Evolutionary conservation across 2,797 vertebrate genomes (phyloP).

Genomic region (Ammospiza maritima): DNA sequence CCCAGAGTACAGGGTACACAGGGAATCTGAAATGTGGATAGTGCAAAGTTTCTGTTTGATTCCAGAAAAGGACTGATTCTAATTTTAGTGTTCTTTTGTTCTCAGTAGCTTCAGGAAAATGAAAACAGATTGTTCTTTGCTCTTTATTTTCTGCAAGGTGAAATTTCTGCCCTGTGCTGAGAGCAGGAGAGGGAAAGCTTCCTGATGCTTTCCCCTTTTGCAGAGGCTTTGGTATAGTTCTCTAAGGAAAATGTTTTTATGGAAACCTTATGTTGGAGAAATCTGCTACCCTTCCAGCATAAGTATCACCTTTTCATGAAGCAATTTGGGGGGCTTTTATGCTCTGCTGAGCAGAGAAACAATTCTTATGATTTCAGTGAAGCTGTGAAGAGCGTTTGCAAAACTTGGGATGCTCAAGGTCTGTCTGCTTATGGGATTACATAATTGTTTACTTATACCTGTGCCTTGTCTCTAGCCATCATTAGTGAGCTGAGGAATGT

Average conservation of each 20-base stretch:
- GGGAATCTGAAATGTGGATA: accelerated
- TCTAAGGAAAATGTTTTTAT: neutral
- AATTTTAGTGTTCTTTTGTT: neutral
- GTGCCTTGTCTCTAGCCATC: neutral
- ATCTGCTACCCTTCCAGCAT: neutral
- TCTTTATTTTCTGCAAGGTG: neutral
- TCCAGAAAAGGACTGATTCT: neutral
- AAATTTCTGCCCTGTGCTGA: neutral
- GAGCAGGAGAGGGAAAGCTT: neutral
- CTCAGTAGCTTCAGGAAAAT: neutral
- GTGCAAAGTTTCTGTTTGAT: neutral
- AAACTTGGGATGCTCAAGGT: neutral
- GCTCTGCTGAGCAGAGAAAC: neutral
- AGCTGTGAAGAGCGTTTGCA: neutral
- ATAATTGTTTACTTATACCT: neutral
- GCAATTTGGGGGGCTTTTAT: neutral
- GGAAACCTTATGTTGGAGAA: neutral
- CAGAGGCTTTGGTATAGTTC: neutral
- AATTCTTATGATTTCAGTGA: neutral
- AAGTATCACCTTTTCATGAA: neutral
- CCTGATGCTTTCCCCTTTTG: neutral
- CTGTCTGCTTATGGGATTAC: neutral
- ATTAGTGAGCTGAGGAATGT: neutral
- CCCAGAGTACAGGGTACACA: neutral
- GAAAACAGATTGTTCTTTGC: neutral